These are phyloP conservation scores for Physella acuta DNA, from an alignment of 1,140 invertebrate species.

Conservation along the genomic window DNA sequence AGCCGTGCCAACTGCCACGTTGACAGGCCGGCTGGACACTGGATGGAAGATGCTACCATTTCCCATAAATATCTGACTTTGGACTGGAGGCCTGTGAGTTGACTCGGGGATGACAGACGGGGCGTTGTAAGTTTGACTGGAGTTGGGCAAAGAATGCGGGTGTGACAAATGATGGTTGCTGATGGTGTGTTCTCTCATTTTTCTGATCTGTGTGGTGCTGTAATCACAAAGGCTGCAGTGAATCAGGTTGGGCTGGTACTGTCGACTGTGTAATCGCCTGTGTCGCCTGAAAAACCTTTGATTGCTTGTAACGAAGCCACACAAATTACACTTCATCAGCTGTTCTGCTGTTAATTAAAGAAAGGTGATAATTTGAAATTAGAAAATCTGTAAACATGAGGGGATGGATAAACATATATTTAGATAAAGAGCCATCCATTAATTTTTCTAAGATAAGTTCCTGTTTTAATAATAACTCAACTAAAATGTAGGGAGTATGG, in stretches of 20 bases:
- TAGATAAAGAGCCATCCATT: too few relatives aligned
- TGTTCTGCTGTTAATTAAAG: too few relatives aligned
- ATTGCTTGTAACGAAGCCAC: constrained; percentile 25
- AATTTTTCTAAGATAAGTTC: too few relatives aligned
- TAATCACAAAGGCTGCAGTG: constrained; percentile 25
- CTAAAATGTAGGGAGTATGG: neutral
- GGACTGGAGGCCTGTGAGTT: neutral
- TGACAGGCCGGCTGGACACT: constrained; percentile 11
- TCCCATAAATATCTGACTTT: constrained; percentile 14
- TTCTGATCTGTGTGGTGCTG: constrained; percentile 21
- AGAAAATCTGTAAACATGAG: too few relatives aligned
- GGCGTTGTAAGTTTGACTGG: neutral
- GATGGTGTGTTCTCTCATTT: constrained; percentile 26
- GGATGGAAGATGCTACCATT: constrained; percentile 16
- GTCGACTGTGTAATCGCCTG: constrained; percentile 17
- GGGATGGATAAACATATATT: too few relatives aligned
- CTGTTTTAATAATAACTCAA: neutral
- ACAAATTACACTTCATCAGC: constrained; percentile 22
- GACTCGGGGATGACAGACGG: neutral
- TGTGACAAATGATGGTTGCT: constrained; percentile 17
- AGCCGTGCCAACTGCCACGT: constrained; percentile 11
- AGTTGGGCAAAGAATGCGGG: constrained; percentile 9
- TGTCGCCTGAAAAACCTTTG: constrained; percentile 18
- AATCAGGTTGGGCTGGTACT: constrained; percentile 17
- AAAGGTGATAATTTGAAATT: too few relatives aligned